Evolutionary conservation across 2,797 vertebrate species (phyloP), one percentile per base, ranked within the genome.

Genomic region (Momotus momota): DNA sequence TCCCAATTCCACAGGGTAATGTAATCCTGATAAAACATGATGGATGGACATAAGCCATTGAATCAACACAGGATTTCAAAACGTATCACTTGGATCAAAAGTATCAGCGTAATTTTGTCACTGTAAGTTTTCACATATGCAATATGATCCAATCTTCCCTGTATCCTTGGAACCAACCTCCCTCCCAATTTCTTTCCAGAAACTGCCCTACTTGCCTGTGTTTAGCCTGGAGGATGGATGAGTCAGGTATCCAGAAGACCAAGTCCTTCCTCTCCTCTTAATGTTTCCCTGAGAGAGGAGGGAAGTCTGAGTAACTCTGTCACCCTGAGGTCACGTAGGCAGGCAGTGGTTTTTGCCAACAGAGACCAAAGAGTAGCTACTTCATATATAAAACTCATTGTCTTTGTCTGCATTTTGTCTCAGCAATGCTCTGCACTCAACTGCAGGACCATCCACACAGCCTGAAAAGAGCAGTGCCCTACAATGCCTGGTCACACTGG

Each of bases 371-470:
- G 7, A 23, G 22, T 12, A 67, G 35, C 20, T 11, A 14, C 41
- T 52, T 64, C 16, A 5, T 51, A 1, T 8, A 6, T 20, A 48
- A 85, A 57, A 46, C 7, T 25, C 43, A 9, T 7, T 26, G 20
- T 7, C 2, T 88, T 72, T 80, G 6, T 31, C 43, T 75, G 10
- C 27, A 14, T 8, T 72, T 29, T n/a, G 38, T 60, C 70, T 14
- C 13, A 41, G 18, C 35, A 29, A 20, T 35, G 35, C 13, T 38
- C 41, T 27, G 20, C 41, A 72, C 13, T 6, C 2, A 17, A 2
- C 60, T 83, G 21, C 5, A 0, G 52, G 23, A 19, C 14, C 6
- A 14, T 26, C 4, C 0, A 2, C 20, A 10, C 3, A 49, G 29
- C 19, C 58, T 31, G n/a, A 29, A 10, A 16, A 41, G 18, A 55